Conservation (phyloP, 2,113 vertebrate species). For the Pluvialis apricaria region DNA sequence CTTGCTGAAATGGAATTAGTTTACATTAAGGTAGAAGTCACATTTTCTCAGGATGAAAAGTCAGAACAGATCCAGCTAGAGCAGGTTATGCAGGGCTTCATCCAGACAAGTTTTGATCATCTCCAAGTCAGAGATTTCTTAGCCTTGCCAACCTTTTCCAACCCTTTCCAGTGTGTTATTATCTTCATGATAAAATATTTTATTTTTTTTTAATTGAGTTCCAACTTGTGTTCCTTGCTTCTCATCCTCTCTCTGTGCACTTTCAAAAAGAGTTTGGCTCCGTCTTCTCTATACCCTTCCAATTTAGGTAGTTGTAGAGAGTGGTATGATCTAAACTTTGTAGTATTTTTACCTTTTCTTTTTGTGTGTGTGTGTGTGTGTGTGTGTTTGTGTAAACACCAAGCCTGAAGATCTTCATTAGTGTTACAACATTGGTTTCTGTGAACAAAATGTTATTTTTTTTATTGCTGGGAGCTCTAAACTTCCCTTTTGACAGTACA, state of each 20-base stretch:
- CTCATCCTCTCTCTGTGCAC: neutral
- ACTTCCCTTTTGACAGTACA: neutral
- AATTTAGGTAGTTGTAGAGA: neutral
- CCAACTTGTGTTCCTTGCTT: neutral
- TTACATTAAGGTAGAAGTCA: neutral
- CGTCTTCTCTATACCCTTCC: neutral
- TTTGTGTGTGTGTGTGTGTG: neutral
- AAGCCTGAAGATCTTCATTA: neutral
- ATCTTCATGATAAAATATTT: neutral
- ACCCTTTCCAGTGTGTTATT: neutral
- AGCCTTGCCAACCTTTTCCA: neutral
- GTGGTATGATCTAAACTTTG: neutral
- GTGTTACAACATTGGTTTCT: neutral
- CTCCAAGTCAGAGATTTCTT: neutral
- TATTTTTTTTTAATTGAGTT: neutral
- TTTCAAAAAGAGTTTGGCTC: neutral
- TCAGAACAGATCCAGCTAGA: neutral
- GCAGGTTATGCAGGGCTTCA: accelerated
- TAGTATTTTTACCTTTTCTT: neutral
- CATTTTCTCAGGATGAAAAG: neutral
- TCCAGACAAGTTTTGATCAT: neutral
- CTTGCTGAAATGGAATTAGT: neutral
- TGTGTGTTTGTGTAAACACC: neutral
- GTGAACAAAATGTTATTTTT: neutral
- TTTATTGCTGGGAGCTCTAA: neutral